Evolutionary conservation across 1,140 invertebrate genomes (phyloP).

Genomic region (Diuraphis noxia): DNA sequence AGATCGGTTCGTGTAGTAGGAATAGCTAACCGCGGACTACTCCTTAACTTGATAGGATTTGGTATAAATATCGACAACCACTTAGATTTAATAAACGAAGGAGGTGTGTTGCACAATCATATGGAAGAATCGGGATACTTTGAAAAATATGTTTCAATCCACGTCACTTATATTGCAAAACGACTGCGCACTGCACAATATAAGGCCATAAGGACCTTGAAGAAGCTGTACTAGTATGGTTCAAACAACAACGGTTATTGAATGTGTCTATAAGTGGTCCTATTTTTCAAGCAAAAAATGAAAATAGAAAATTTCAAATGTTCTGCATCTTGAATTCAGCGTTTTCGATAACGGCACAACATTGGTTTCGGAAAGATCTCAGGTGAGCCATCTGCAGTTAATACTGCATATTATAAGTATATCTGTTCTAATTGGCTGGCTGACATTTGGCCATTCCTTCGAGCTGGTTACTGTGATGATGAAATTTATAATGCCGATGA

Average conservation of each 20-base stretch:
- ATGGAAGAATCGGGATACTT: not conserved
- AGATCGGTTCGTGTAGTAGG: too few species aligned
- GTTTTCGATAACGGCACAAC: not conserved
- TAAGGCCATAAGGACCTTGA: not conserved
- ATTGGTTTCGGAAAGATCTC: not conserved
- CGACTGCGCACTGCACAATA: too few species aligned
- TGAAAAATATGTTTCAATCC: not conserved
- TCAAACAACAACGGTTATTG: not conserved
- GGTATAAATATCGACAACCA: too few species aligned
- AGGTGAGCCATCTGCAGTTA: not conserved
- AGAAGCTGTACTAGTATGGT: not conserved
- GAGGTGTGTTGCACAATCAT: too few species aligned
- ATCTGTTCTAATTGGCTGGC: not conserved
- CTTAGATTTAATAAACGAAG: too few species aligned
- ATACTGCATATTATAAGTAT: too few species aligned
- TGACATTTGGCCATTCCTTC: not conserved
- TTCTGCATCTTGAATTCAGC: not conserved
- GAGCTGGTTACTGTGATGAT: conserved; percentile 18
- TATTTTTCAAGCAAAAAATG: not conserved
- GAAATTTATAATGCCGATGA: too few species aligned
- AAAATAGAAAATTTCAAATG: not conserved
- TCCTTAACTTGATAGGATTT: too few species aligned
- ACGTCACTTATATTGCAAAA: not conserved
- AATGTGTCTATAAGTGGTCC: not conserved
- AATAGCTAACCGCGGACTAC: too few species aligned